Evolutionary conservation across 2,113 vertebrate species (phyloP).

Genomic region (Heterochromis multidens): DNA sequence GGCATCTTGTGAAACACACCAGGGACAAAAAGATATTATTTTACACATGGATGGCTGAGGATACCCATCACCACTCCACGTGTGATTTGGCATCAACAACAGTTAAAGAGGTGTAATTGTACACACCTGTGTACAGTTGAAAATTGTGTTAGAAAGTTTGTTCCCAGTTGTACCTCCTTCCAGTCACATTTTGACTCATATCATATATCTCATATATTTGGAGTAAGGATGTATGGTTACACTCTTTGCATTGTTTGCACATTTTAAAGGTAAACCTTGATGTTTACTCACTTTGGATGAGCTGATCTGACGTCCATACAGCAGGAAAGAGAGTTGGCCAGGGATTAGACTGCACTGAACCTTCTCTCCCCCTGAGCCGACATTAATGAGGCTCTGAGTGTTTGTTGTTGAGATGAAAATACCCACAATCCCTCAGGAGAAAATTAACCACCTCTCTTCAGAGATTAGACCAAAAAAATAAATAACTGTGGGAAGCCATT

Average conservation of each 20-base stretch:
- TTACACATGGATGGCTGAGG: not conserved
- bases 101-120: not conserved
- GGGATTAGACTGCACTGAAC: constrained; percentile 24
- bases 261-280: not conserved
- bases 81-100: not conserved
- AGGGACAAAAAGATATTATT: not conserved
- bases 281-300: not conserved
- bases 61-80: accelerated
- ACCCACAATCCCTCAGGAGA: constrained; percentile 34
- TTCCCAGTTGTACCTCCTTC: accelerated
- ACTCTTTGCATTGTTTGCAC: not conserved
- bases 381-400: constrained; percentile 34
- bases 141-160: not conserved
- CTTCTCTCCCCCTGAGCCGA: not conserved
- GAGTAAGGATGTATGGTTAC: not conserved
- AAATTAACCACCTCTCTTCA: not conserved
- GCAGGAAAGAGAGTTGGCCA: not conserved
- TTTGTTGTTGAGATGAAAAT: constrained; percentile 42
- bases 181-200: not conserved
- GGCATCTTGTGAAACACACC: not conserved
- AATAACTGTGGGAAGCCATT: not conserved
- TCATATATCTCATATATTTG: too few relatives aligned
- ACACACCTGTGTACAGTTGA: not conserved
- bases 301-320: not conserved
- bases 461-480: constrained; percentile 5